A percentile compares a stretch with the other conserved stretches of the same genome.
phyloP scores from a whole-genome alignment of 2,797 vertebrate genomes.

The Brachyrhaphis roseni region DNA sequence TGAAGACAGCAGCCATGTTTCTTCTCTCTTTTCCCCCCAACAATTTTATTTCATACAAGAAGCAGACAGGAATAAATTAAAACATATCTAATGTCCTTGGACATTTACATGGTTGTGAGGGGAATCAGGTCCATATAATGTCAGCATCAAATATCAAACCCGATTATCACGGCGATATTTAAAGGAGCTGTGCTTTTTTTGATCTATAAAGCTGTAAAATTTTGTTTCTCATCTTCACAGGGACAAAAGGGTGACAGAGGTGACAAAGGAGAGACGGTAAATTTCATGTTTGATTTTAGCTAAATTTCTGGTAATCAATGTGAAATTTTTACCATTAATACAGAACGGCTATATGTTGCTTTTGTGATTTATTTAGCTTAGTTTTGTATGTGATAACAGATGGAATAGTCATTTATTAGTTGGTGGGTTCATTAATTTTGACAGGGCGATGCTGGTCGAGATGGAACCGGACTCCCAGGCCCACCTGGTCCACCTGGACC shows the following conservation, averaged over 20 bases:
- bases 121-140: too few species aligned
- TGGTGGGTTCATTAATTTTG: slow-evolving; percentile 28
- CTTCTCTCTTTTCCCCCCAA: too few species aligned
- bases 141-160: background rate
- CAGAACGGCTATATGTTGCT: background rate
- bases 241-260: slow-evolving; percentile 77
- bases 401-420: background rate
- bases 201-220: background rate
- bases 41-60: too few species aligned
- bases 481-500: slow-evolving; percentile 90
- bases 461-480: slow-evolving; percentile 85
- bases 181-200: background rate
- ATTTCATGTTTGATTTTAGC: slow-evolving; percentile 19
- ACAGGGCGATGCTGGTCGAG: slow-evolving; percentile 88
- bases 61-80: too few species aligned
- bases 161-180: background rate
- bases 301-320: background rate
- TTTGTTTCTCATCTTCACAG: slow-evolving; percentile 51
- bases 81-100: too few species aligned
- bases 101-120: too few species aligned
- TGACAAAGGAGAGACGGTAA: slow-evolving; percentile 78
- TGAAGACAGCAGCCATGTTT: background rate
- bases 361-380: background rate
- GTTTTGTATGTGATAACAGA: background rate
- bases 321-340: background rate